These are phyloP conservation scores for Promerops cafer DNA, from an alignment of 2,113 vertebrate species.

Conservation along the genomic window DNA sequence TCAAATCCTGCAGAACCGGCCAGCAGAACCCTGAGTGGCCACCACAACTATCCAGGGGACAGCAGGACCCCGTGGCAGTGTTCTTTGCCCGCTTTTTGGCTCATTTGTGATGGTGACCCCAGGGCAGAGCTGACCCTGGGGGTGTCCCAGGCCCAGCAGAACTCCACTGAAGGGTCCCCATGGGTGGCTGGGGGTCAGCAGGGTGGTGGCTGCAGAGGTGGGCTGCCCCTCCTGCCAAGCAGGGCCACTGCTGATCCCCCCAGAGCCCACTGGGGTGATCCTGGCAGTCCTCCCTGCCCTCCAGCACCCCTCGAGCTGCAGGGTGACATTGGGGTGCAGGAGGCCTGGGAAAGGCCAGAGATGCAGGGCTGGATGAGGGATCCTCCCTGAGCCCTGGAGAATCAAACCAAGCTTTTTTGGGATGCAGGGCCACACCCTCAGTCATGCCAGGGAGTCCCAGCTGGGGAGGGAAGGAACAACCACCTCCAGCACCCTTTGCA, in stretches of 20 bases:
- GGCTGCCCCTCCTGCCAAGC: not conserved
- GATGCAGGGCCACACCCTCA: rapidly evolving
- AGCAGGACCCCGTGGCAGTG: rapidly evolving
- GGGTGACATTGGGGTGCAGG: not conserved
- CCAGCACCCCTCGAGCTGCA: rapidly evolving
- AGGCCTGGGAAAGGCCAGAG: not conserved
- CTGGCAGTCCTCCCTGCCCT: not conserved
- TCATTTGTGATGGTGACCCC: not conserved
- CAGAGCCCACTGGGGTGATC: not conserved
- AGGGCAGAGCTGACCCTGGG: not conserved
- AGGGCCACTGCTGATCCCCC: not conserved
- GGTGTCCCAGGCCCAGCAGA: not conserved
- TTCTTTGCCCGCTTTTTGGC: not conserved
- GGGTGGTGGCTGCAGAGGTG: not conserved
- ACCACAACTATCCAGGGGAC: not conserved
- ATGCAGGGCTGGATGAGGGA: not conserved
- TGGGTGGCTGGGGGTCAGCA: not conserved
- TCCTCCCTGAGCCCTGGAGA: not conserved
- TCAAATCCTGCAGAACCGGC: rapidly evolving
- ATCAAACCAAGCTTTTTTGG: not conserved
- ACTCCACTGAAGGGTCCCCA: not conserved
- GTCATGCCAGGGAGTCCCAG: not conserved
- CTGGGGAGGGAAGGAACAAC: not conserved
- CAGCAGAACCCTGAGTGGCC: not conserved
- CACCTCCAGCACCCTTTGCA: not conserved